Base-by-base conservation (phyloP, 1,140 invertebrate genomes). In the Holcopasites calliopsidis region DNA sequence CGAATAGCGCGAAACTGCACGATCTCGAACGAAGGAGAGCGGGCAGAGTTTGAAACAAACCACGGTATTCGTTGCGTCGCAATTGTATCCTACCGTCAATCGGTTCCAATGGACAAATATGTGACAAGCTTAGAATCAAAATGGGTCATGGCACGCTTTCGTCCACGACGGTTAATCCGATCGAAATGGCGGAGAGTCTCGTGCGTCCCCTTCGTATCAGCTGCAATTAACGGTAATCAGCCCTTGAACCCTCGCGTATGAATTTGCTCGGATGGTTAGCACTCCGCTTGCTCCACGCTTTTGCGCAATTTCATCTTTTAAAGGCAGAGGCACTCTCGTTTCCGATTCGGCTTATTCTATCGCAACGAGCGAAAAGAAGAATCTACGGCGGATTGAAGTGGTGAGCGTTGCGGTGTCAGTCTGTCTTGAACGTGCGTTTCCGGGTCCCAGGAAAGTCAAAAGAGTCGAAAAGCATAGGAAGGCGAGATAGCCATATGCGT, bases 181-280 rank as follows among this genome's bases (percentile, higher is more conserved):
- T 55, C 35, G 54, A 75, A 82, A 85, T 83, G 82, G 82, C 83
- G 66, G 84, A 86, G 77, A 60, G 69, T 81, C 28, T 61, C 52
- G 58, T 18, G 38, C 64, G 52, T 58, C 33, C 73, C 64, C 58
- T 57, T 73, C 62, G 40, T 79, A 73, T 65, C 71, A 47, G 72
- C 72, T 76, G 78, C 76, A 76, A 83, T 83, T 77, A 83, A 85
- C 76, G 74, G 77, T 86, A 83, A 81, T 86, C 84, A 79, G 47
- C 50, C 64, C 64, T 16, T 49, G 28, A 70, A 68, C 81, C 77
- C 70, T 77, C 49, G 71, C 58, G 64, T 52, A 80, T 35, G 21
- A 75, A 70, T 50, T 38, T 44, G 55, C 11, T 47, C 40, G 26
- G 11, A 10, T 7, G 3, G 49, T 71, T 42, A 40, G 21, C 42